Conservation (phyloP, 2,888 invertebrate species). For the Ligdia adustata region DNA sequence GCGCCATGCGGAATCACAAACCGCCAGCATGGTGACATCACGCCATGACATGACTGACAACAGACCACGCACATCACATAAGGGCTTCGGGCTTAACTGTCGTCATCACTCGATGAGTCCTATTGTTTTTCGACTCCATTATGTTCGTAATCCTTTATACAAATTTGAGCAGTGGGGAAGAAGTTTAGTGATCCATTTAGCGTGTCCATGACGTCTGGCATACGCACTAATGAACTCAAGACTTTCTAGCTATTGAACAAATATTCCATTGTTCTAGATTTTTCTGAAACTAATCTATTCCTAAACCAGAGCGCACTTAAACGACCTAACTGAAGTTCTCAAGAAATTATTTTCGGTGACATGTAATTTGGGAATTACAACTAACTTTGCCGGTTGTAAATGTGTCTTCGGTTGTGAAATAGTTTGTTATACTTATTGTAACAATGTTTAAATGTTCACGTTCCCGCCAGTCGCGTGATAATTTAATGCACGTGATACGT, state of each 20-base stretch:
- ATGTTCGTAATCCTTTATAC: slow-evolving; percentile 1
- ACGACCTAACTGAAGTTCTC: slow-evolving; percentile 6
- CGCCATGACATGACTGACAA: slow-evolving; percentile 28
- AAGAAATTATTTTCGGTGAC: slow-evolving; percentile 10
- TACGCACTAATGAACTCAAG: slow-evolving; percentile 6
- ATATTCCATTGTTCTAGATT: slow-evolving; percentile 16
- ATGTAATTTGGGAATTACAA: slow-evolving; percentile 11
- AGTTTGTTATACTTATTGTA: slow-evolving; percentile 18
- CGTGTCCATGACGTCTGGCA: background rate
- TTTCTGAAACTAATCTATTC: slow-evolving; percentile 7
- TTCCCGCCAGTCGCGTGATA: slow-evolving; percentile 13
- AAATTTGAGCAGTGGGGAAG: background rate
- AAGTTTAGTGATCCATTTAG: slow-evolving; percentile 1
- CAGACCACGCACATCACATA: slow-evolving; percentile 25
- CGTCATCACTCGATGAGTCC: slow-evolving; percentile 12
- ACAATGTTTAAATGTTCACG: slow-evolving; percentile 18
- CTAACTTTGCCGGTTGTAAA: slow-evolving; percentile 14
- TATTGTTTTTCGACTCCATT: slow-evolving; percentile 3
- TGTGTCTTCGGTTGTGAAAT: slow-evolving; percentile 16
- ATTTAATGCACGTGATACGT: slow-evolving; percentile 19
- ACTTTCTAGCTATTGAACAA: slow-evolving; percentile 1
- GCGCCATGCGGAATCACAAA: slow-evolving; percentile 29
- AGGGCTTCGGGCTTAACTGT: slow-evolving; percentile 24
- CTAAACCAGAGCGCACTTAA: slow-evolving; percentile 12
- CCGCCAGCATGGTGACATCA: slow-evolving; percentile 34